Evolutionary conservation across 2,797 vertebrate genomes (phyloP).

Genomic region (Vireo griseus): DNA sequence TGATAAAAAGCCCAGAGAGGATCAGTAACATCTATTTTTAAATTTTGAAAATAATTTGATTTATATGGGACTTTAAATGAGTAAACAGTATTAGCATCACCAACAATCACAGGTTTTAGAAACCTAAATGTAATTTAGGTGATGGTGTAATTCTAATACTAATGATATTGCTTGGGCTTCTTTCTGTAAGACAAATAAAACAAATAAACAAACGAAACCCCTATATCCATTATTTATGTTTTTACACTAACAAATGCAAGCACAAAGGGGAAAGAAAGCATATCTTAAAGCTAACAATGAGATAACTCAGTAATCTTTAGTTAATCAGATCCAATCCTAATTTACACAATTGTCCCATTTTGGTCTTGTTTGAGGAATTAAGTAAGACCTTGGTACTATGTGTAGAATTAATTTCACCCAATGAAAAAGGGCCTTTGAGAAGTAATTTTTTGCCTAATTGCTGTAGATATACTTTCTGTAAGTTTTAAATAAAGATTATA

Average conservation of each 20-base stretch:
- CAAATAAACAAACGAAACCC: not conserved
- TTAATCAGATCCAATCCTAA: not conserved
- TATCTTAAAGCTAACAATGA: not conserved
- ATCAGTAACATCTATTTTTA: not conserved
- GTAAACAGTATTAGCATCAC: not conserved
- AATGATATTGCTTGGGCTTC: not conserved
- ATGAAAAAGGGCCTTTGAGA: not conserved
- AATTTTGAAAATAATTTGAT: not conserved
- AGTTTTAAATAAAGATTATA: not conserved
- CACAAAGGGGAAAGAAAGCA: not conserved
- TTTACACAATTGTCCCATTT: not conserved
- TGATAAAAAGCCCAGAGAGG: accelerated
- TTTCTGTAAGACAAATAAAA: not conserved
- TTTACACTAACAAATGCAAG: not conserved
- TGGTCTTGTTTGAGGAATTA: not conserved
- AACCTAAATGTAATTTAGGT: not conserved
- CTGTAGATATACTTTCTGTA: not conserved
- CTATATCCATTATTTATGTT: not conserved
- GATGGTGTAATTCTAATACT: not conserved
- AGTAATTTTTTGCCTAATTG: not conserved
- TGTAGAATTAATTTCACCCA: not conserved
- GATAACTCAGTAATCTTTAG: not conserved
- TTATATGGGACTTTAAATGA: not conserved
- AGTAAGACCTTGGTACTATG: not conserved
- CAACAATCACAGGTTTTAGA: not conserved